Evolutionary conservation across 2,113 vertebrate genomes (phyloP).

Genomic region (Spilogale gracilis): DNA sequence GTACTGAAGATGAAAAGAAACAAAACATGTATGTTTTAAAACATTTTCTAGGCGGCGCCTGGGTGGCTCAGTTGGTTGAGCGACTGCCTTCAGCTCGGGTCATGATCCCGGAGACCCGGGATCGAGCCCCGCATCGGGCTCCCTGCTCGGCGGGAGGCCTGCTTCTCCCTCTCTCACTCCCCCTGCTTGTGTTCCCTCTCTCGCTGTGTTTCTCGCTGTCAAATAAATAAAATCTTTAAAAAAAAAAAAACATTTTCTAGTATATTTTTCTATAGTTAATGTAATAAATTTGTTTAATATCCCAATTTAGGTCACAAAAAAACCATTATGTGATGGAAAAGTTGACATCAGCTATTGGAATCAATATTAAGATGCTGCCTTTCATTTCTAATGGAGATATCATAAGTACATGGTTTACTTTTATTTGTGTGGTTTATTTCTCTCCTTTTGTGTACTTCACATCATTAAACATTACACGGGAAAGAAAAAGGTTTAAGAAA

Average conservation of each 20-base stretch:
- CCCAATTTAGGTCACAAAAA: slow-evolving; percentile 79
- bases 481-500: slow-evolving; percentile 89
- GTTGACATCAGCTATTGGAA: slow-evolving; percentile 74
- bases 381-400: background rate
- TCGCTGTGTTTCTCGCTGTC: too few relatives aligned
- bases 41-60: too few relatives aligned
- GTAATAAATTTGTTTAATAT: background rate
- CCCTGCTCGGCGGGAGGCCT: too few relatives aligned
- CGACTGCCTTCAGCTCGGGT: too few relatives aligned
- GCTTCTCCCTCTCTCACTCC: too few relatives aligned
- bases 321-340: slow-evolving; percentile 83
- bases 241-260: background rate
- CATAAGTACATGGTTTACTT: background rate
- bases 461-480: slow-evolving; percentile 75
- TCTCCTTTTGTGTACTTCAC: slow-evolving; percentile 72
- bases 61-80: too few relatives aligned
- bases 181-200: too few relatives aligned
- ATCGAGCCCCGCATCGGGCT: too few relatives aligned
- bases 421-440: slow-evolving; percentile 58
- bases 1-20: background rate
- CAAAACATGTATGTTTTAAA: background rate
- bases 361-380: slow-evolving; percentile 53
- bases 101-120: too few relatives aligned
- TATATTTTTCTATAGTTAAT: background rate
- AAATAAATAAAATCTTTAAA: too few relatives aligned